Percentiles rank a stretch among this genome's conserved stretches.
Conservation (phyloP, 2,113 vertebrate species). For the Thalassarche chlororhynchos region DNA sequence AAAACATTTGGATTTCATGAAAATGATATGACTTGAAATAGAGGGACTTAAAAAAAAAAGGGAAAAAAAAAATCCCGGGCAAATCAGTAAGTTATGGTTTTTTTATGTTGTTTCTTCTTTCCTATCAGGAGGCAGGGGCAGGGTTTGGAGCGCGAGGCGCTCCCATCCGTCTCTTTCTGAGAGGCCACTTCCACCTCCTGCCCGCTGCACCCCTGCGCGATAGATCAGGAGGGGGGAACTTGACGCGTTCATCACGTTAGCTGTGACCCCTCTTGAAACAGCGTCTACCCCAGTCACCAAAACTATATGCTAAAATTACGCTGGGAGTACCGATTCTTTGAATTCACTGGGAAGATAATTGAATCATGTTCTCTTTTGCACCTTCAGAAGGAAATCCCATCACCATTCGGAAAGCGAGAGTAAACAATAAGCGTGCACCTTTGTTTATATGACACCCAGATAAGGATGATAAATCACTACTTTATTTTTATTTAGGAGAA, state of each 20-base stretch:
- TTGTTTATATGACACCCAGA: background rate
- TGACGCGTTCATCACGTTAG: background rate
- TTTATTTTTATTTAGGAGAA: background rate
- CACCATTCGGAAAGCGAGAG: background rate
- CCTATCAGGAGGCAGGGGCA: background rate
- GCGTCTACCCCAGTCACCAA: background rate
- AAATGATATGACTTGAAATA: background rate
- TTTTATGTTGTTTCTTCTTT: background rate
- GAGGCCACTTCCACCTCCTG: slow-evolving; percentile 20
- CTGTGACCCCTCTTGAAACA: background rate
- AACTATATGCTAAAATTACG: background rate
- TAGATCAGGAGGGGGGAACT: slow-evolving; percentile 1
- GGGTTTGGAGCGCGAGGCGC: background rate
- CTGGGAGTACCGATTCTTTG: background rate
- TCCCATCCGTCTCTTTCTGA: slow-evolving; percentile 8
- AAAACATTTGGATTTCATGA: background rate
- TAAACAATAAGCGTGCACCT: background rate
- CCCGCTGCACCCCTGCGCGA: background rate
- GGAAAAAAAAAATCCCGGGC: background rate
- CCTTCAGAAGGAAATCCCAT: slow-evolving; percentile 21
- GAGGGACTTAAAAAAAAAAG: background rate
- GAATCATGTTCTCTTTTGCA: background rate
- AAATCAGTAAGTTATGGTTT: background rate
- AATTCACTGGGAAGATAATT: background rate
- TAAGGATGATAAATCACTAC: slow-evolving; percentile 40